Base-by-base conservation (phyloP, 2,797 vertebrate genomes). In the Sebastes nivosus region DNA sequence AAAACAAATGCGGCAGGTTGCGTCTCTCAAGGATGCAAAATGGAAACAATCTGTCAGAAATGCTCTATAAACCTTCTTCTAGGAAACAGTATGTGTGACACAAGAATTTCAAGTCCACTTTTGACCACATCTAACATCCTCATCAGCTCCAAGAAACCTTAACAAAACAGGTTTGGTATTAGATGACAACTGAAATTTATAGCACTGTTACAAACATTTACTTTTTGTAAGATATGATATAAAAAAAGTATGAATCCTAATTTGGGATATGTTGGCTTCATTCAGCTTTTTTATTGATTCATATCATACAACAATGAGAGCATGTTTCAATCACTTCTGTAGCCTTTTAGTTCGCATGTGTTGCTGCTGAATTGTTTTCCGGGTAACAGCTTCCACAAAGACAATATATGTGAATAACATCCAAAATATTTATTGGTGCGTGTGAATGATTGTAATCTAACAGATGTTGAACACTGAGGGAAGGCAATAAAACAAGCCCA, bases 401-500 rank as follows among this genome's bases (percentile, higher is more conserved):
- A 81, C 75, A 83, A 77, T 67, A 80, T 63, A 78, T 81, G 63
- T 82, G 82, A 91, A 90, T 88, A 89, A 70, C 72, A 80, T 78
- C 57, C 72, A 72, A 85, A 87, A 58, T 81, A 88, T 88, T 89
- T 89, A 89, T 77, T 79, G 83, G 64, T 85, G 85, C 77, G 59
- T 91, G 89, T 87, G 89, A 93, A 75, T 57, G 83, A 91, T 86
- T 84, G 85, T 32, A 75, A 88, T 90, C 90, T 72, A 89, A 87
- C 92, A 93, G 89, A 91, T 94, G 93, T 92, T 84, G 74, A 91
- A 91, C 85, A 87, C 60, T 63, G 69, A 69, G 72, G 20, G 78
- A 88, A 88, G 82, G 82, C 88, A 89, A 88, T 94, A 94, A 95
- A 92, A 92, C 91, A 90, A 93, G 88, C 81, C 81, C 77, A 87